Base-by-base conservation (phyloP, 1,140 invertebrate genomes). In the Nymphalis io region DNA sequence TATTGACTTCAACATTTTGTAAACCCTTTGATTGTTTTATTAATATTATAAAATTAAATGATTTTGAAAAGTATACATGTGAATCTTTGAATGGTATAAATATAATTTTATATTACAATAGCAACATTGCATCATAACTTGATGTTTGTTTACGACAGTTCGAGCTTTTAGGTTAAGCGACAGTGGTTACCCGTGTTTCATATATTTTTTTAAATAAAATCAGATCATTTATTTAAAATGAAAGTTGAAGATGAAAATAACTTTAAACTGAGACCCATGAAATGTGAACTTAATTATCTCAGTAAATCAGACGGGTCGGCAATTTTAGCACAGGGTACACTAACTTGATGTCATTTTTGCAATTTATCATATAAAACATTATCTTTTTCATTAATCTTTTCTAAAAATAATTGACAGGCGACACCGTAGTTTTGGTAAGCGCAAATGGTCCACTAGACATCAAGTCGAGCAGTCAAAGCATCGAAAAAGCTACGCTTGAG, bases 381-480 rank as follows among this genome's bases (percentile, higher is more conserved):
- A 42, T 12, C 13, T 61, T 33, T 61, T 65, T 38, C n/a, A 72
- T 42, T 40, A 39, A 40, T 10, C 11, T 40, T 51, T 55, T 60
- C 13, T 6, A 46, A 46, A 5, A 46, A 40, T 33, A 5, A 60
- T 59, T 93, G 93, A 77, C 79, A 96, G 97, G 96, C 44, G 93
- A 96, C 67, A 97, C 96, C 33, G 93, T 95, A 48, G 93, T 96
- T 1, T 87, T 96, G 27, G 95, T 94, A 46, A 95, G 95, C 68
- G 93, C 98, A 20, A 96, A 98, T 93, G 97, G 97, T 0, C 97
- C 97, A 0, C 88, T 95, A 11, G 97, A 98, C 91, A 94, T 95
- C 4, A 96, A 95, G 87, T 89, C 94, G 58, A 93, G 94, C 57
- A 97, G 96, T 90, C 94, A 97, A 75, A 93, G 95, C 62, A 94